Percentiles rank a stretch among this genome's conserved stretches.
These are phyloP conservation scores for Steatornis caripensis DNA, from an alignment of 2,113 vertebrate species.

Conservation along the genomic window DNA sequence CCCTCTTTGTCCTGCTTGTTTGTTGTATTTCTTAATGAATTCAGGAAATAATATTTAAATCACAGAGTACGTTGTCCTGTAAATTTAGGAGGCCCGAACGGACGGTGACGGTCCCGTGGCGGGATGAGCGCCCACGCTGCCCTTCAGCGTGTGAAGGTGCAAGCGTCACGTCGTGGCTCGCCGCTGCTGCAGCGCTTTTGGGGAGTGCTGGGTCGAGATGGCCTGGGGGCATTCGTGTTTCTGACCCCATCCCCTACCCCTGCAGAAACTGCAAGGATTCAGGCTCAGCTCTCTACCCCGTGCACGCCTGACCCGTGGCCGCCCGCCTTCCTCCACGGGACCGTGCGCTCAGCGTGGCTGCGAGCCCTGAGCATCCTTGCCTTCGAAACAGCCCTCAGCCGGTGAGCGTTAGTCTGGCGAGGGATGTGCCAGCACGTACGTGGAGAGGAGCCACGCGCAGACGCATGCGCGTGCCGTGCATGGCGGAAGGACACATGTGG, in stretches of 20 bases:
- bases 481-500: rapidly evolving
- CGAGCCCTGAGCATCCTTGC: neutral
- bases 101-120: neutral
- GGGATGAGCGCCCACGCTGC: neutral
- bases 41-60: too few relatives aligned
- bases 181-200: neutral
- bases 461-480: rapidly evolving
- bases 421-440: rapidly evolving
- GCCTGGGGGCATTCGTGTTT: rapidly evolving
- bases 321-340: neutral
- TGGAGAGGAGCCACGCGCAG: neutral
- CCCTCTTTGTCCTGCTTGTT: too few relatives aligned
- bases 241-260: neutral
- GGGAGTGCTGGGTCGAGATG: neutral
- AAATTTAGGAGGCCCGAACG: too few relatives aligned
- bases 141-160: neutral
- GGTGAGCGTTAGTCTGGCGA: too few relatives aligned
- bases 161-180: rapidly evolving
- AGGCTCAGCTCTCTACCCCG: neutral
- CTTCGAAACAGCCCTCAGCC: neutral
- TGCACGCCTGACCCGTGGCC: rapidly evolving
- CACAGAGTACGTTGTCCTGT: too few relatives aligned
- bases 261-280: neutral
- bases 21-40: too few relatives aligned
- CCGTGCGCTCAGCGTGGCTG: too few relatives aligned